Base-by-base conservation (phyloP, 2,888 invertebrate species). In the Ptilodon capucinus region DNA sequence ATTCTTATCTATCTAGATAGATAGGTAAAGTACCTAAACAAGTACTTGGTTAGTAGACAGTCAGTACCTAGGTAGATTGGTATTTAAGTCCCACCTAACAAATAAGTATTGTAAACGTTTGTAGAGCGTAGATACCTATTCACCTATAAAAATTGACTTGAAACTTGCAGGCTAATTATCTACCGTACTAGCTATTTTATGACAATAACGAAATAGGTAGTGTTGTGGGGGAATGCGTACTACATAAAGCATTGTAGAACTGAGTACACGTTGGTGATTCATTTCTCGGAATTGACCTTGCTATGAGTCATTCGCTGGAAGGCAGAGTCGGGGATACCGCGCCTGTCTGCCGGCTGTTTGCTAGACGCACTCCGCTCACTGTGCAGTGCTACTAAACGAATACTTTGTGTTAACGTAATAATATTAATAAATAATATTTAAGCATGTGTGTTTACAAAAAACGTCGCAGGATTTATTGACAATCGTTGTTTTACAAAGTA, bases 261-360 rank as follows among this genome's bases (percentile, higher is more conserved):
- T 86, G 86, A 86, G 82, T 81, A 79, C 9, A 35, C 77, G 77
- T 76, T 84, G 88, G 89, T 91, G 91, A 91, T 90, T 91, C 91
- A 91, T 90, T 90, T 90, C 90, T 91, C 91, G 89, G 91, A 91
- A 91, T 91, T 91, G 91, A 91, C 91, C 91, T 91, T 91, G 91
- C 90, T 84, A 91, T 91, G 91, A 91, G 91, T 91, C 91, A 91
- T 89, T 91, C 91, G 89, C 72, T 88, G 86, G 87, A 86, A 89
- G 89, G 90, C 91, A 91, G 89, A 90, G 90, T 89, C 80, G 91
- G 91, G 91, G 91, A 91, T 91, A 91, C 91, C 91, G 91, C 90
- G 89, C 89, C 85, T 89, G 90, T 87, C 89, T 88, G 88, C 86
- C 89, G 90, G 90, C 79, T 80, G 87, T 81, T 83, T 76, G 80